Evolutionary conservation across 1,140 invertebrate genomes (phyloP).

Genomic region (Leptinotarsa undecemlineata): DNA sequence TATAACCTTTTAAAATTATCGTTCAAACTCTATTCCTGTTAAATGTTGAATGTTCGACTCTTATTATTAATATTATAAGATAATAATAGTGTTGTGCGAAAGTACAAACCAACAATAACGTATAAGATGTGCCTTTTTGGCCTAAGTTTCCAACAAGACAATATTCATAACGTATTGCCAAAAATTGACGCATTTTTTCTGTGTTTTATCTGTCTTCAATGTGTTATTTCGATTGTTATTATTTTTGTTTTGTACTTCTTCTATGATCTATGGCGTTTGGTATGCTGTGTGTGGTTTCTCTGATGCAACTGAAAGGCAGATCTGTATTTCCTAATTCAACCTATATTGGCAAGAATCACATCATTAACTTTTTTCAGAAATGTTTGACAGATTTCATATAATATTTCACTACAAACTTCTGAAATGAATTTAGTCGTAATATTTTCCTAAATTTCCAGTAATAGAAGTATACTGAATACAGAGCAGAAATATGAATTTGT

Average conservation of each 20-base stretch:
- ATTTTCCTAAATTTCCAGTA: no score
- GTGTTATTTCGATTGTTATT: conserved; percentile 38
- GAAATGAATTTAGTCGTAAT: no score
- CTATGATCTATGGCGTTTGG: background rate
- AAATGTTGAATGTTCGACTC: background rate
- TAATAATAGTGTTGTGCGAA: background rate
- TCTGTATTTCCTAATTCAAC: background rate
- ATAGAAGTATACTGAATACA: no score
- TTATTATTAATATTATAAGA: conserved; percentile 25
- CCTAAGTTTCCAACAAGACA: conserved; percentile 18
- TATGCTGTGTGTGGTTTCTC: background rate
- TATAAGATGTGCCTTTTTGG: conserved; percentile 22
- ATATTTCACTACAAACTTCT: no score
- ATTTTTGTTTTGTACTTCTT: conserved; percentile 34
- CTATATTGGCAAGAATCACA: no score
- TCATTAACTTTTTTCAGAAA: no score
- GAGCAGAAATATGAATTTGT: no score
- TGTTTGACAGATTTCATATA: no score
- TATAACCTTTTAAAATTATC: conserved; percentile 10
- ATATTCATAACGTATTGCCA: conserved; percentile 37
- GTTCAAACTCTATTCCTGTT: background rate
- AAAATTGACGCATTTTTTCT: conserved; percentile 33
- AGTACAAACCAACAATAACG: conserved; percentile 39
- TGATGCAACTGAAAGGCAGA: background rate
- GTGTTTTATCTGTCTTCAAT: conserved; percentile 7